phyloP scores from a whole-genome alignment of 2,888 invertebrate genomes.

The Girardia tigrina region DNA sequence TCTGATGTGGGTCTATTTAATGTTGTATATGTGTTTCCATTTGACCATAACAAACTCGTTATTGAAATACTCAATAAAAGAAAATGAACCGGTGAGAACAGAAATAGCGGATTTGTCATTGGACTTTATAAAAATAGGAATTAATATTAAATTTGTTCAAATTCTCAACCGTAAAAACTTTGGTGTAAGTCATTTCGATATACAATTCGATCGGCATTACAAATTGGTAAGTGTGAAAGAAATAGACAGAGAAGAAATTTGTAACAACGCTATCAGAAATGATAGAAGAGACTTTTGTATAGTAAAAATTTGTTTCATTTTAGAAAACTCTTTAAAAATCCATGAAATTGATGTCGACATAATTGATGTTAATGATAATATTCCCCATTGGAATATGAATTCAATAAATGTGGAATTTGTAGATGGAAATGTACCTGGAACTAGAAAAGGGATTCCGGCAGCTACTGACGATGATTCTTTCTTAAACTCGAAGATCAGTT shows the following conservation, averaged over 20 bases:
- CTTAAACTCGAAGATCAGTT: neutral
- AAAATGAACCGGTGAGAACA: neutral
- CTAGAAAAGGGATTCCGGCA: neutral
- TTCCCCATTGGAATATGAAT: neutral
- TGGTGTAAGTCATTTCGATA: neutral
- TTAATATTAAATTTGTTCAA: neutral
- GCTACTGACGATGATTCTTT: neutral
- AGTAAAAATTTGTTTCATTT: neutral
- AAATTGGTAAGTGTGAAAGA: neutral
- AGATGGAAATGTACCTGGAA: constrained; percentile 1
- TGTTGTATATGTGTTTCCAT: neutral
- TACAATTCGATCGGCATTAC: neutral
- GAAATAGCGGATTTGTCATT: neutral
- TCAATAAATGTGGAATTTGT: constrained; percentile 9
- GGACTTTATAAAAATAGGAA: neutral
- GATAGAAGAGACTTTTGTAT: neutral
- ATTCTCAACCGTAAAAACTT: neutral
- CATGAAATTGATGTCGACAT: neutral
- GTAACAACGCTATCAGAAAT: neutral
- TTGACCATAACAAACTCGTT: neutral
- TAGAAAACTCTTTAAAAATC: neutral
- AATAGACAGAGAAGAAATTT: neutral
- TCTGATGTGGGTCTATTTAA: too few species aligned
- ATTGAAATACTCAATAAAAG: neutral
- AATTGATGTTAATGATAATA: neutral